A percentile compares a stretch with the other conserved stretches of the same genome.
These are phyloP conservation scores for Dioctria rufipes DNA, from an alignment of 2,888 invertebrate genomes.

Conservation along the genomic window DNA sequence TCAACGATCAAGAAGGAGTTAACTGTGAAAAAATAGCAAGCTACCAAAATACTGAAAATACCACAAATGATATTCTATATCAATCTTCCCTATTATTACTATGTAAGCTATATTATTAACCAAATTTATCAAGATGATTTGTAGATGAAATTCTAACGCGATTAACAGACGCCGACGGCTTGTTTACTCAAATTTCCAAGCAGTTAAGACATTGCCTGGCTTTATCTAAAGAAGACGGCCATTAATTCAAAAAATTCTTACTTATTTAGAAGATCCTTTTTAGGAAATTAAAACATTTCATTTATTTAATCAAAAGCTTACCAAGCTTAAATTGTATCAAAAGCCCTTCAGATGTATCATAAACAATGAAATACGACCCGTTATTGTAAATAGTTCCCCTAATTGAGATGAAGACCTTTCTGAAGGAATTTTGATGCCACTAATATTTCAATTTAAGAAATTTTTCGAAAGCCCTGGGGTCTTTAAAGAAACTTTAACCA, in stretches of 20 bases:
- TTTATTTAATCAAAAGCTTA: too few relatives aligned
- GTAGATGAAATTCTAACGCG: not conserved
- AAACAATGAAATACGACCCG: too few relatives aligned
- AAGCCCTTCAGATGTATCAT: too few relatives aligned
- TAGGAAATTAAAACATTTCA: too few relatives aligned
- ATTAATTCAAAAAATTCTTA: too few relatives aligned
- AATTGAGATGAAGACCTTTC: too few relatives aligned
- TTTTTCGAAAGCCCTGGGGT: not conserved
- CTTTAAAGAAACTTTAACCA: not conserved
- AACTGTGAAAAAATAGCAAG: not conserved
- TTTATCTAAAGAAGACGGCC: too few relatives aligned
- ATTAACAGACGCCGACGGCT: not conserved
- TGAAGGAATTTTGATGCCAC: not conserved
- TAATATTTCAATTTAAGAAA: not conserved
- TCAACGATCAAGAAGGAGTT: too few relatives aligned
- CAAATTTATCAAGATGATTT: not conserved
- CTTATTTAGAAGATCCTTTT: too few relatives aligned
- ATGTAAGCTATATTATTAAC: not conserved
- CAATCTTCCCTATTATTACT: not conserved
- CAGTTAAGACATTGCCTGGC: not conserved
- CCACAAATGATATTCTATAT: not conserved
- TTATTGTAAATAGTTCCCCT: too few relatives aligned
- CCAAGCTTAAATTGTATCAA: too few relatives aligned
- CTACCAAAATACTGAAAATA: not conserved
- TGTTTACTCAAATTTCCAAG: not conserved